These are phyloP conservation scores for Harpagus bidentatus DNA, from an alignment of 2,113 vertebrate genomes.

Conservation along the genomic window DNA sequence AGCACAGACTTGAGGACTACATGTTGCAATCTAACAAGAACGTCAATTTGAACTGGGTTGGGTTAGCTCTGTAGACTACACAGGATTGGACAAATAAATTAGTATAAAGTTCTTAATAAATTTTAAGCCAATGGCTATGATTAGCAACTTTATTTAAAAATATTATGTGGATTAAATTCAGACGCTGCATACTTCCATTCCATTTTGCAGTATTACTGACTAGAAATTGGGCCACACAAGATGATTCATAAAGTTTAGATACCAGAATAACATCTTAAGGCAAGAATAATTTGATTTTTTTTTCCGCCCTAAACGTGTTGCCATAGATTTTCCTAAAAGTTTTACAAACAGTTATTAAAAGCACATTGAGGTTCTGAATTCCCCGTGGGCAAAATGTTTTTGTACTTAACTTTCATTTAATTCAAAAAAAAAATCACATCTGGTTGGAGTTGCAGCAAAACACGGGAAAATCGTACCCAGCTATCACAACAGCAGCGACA, in stretches of 20 bases:
- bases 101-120: background rate
- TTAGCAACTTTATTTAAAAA: constrained; percentile 48
- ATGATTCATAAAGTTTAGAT: constrained; percentile 74
- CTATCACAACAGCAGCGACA: constrained; percentile 48
- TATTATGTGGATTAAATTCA: constrained; percentile 64
- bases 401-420: constrained; percentile 76
- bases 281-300: constrained; percentile 73
- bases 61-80: background rate
- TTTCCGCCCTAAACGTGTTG: constrained; percentile 57
- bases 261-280: constrained; percentile 76
- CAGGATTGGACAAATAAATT: background rate
- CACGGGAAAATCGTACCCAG: constrained; percentile 67
- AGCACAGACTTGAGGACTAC: background rate
- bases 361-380: constrained; percentile 78
- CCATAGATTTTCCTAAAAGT: constrained; percentile 78
- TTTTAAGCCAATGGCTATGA: constrained; percentile 9
- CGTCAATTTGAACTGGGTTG: background rate
- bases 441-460: constrained; percentile 68
- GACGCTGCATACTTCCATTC: constrained; percentile 1
- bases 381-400: constrained; percentile 75
- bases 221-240: constrained; percentile 72
- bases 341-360: constrained; percentile 82
- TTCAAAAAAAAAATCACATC: constrained; percentile 60
- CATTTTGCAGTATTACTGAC: constrained; percentile 27
- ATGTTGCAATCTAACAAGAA: background rate